A percentile compares a stretch with the other conserved stretches of the same genome.
These are phyloP conservation scores for Pterois miles DNA, from an alignment of 2,797 vertebrate genomes.

Conservation along the genomic window DNA sequence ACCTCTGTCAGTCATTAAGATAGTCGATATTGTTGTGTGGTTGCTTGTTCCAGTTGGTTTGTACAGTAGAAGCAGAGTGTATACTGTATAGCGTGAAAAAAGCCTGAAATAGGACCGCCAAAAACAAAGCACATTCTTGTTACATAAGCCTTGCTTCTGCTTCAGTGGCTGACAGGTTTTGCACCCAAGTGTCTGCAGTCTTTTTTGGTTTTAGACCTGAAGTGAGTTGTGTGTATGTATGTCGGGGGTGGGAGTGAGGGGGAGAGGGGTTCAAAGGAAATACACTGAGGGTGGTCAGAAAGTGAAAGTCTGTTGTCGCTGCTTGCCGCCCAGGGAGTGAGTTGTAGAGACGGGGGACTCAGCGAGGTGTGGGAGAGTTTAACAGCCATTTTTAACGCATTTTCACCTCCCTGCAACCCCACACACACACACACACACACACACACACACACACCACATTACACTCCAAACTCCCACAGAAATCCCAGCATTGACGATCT, in stretches of 20 bases:
- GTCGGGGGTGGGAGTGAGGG: neutral
- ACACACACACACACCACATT: conserved; percentile 25
- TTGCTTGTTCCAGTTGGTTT: conserved; percentile 9
- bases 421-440: conserved; percentile 21
- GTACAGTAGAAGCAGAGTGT: neutral
- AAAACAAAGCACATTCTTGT: conserved; percentile 49
- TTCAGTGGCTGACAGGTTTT: conserved; percentile 49
- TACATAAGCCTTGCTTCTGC: conserved; percentile 56
- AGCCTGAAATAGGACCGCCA: conserved; percentile 17
- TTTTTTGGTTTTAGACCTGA: conserved; percentile 26
- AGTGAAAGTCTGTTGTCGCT: conserved; percentile 40
- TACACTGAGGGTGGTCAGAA: conserved; percentile 34
- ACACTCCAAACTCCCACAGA: conserved; percentile 36
- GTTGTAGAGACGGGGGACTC: conserved; percentile 39
- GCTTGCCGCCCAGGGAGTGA: conserved; percentile 9
- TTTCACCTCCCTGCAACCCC: conserved; percentile 39
- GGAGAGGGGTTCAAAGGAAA: conserved; percentile 32
- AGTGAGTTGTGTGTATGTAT: conserved; percentile 4
- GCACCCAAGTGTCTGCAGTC: conserved; percentile 11
- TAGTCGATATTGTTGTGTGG: neutral
- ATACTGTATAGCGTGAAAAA: conserved; percentile 21
- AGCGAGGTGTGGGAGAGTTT: conserved; percentile 56
- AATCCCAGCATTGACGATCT: conserved; percentile 38
- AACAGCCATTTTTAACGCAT: conserved; percentile 50
- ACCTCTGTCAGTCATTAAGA: conserved; percentile 26